Base-by-base conservation (phyloP, 2,888 invertebrate species). In the Tribolium freemani region DNA sequence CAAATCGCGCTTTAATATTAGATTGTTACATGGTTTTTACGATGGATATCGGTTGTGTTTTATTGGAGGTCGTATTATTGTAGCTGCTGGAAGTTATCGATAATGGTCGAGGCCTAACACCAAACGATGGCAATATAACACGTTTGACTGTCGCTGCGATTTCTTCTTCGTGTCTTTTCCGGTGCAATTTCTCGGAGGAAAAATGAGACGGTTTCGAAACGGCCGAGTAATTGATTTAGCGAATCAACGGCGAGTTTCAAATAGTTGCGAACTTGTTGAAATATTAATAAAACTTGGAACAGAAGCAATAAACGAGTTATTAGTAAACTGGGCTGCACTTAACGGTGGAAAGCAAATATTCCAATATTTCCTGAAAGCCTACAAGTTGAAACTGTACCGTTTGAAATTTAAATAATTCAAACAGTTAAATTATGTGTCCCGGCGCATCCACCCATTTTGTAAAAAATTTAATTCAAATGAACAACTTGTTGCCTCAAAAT, bases 71-170 rank as follows among this genome's bases (percentile, higher is more conserved):
- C 69, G 64, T 73, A 73, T 69, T 51, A 69, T 30, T 69, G 71
- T 73, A 48, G 45, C 69, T 46, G 73, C 75, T 76, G 78, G 77
- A 78, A 80, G 80, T 77, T 77, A 76, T 70, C 67, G 78, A 81
- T 81, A 82, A 82, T 78, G 77, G 77, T 76, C 76, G 73, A 76
- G 80, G 79, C 71, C 77, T 75, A 72, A 74, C 78, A 72, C 78
- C 73, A 77, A 82, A 83, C 72, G 83, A 83, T 81, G 83, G 80
- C 82, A 83, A 83, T 83, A 81, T 78, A 80, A 80, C 83, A 83
- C 83, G 83, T 83, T 80, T 75, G 58, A 60, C 31, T 75, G 61
- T 72, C 76, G 67, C 46, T 44, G 20, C 66, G 71, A 31, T 68
- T 58, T 60, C 51, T 61, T 60, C 44, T 60, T 51, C 57, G 54